These are phyloP conservation scores for Hemithea aestivaria DNA, from an alignment of 2,888 invertebrate species.

Conservation along the genomic window DNA sequence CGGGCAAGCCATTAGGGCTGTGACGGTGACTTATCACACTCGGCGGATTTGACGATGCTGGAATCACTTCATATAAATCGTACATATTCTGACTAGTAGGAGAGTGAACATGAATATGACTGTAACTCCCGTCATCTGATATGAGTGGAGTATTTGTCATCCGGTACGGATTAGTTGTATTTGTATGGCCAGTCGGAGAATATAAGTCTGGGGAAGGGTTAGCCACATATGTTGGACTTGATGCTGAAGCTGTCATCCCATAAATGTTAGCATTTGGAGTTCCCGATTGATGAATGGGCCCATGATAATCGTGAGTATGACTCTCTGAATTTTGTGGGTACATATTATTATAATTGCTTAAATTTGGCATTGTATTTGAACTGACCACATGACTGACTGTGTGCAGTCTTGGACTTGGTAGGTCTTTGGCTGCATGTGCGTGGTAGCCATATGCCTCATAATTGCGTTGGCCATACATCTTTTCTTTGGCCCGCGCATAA, in stretches of 20 bases:
- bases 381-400: conserved; percentile 71
- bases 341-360: conserved; percentile 61
- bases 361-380: conserved; percentile 73
- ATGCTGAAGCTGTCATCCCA: conserved; percentile 49
- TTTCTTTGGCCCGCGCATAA: conserved; percentile 64
- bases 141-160: conserved; percentile 73
- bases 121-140: conserved; percentile 72
- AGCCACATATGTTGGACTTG: conserved; percentile 69
- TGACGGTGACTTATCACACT: conserved; percentile 63
- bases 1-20: conserved; percentile 60
- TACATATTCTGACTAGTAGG: conserved; percentile 71
- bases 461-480: conserved; percentile 62
- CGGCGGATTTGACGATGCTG: conserved; percentile 60
- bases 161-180: conserved; percentile 69
- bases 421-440: conserved; percentile 55
- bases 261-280: conserved; percentile 63
- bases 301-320: conserved; percentile 46
- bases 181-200: conserved; percentile 73
- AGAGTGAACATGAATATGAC: conserved; percentile 65
- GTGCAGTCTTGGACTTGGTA: conserved; percentile 60
- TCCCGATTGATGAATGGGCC: conserved; percentile 48
- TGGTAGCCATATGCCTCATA: conserved; percentile 68
- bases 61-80: conserved; percentile 70
- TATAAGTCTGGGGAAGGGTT: conserved; percentile 70
- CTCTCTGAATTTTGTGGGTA: conserved; percentile 51